Conservation (phyloP, 2,113 vertebrate genomes). For the Galeopterus variegatus region DNA sequence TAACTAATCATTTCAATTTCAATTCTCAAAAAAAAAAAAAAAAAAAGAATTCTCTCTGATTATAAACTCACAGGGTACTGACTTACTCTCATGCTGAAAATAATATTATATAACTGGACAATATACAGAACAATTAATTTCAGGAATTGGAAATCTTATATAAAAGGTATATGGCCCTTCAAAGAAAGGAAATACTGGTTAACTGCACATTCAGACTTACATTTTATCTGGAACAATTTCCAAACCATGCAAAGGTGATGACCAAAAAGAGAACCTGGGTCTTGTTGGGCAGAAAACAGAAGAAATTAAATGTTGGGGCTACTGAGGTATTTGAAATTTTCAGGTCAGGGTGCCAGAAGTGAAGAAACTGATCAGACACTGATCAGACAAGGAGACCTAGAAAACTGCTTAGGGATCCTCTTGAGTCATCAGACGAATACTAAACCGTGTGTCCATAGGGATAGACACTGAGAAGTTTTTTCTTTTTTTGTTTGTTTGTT, state of each 20-base stretch:
- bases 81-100: background rate
- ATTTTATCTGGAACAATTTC: background rate
- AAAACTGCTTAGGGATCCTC: background rate
- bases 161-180: background rate
- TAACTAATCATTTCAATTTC: background rate
- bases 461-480: background rate
- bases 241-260: background rate
- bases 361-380: background rate
- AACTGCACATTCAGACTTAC: no score
- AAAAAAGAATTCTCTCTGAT: no score
- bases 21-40: background rate
- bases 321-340: background rate
- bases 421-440: background rate
- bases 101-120: background rate
- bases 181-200: background rate
- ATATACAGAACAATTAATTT: background rate
- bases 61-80: background rate
- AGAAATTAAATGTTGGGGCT: background rate
- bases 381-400: background rate
- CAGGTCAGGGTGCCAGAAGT: background rate
- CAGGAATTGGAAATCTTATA: background rate
- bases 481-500: rapidly evolving
- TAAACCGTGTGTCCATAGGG: rapidly evolving
- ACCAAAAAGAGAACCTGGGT: background rate
- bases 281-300: background rate